Evolutionary conservation across 2,888 invertebrate genomes (phyloP), one percentile per base, ranked within the genome.

Genomic region (Argyra leucocephala): DNA sequence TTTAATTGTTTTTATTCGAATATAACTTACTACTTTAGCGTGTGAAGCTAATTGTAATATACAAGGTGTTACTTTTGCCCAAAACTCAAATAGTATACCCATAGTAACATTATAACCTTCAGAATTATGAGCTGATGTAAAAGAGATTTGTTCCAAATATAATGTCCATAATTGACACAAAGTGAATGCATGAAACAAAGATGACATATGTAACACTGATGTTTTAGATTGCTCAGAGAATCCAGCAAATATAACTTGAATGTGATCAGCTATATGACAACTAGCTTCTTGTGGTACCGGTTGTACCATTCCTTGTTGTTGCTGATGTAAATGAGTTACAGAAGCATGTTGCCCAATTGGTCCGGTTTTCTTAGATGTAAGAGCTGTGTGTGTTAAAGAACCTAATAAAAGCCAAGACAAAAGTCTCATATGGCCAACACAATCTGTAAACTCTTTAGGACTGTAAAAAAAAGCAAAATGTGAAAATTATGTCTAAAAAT

Each of bases 81-180:
- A 99, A 84, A 99, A 99, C 82, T 98, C 97, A 72, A 96, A 88
- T 65, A 98, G 84, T 70, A 94, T 91, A 70, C 88, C 89, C 80
- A 89, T 85, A 1, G 90, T 88, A 18, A 87, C 82, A 73, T 88
- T 84, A 74, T 89, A 88, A 18, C 87, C 84, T 74, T 92, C 92
- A 57, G 84, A 83, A 75, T 84, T 87, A 70, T 86, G 89, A 70
- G 83, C 81, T 74, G 85, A 83, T 60, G 82, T 82, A 62, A 83
- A 84, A 1, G 93, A 88, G 73, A 90, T 83, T 78, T 93, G 91
- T 80, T 99, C 98, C 76, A 98, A 86, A 81, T 99, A 99, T 71
- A 99, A 88, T 0, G 98, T 99, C 99, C 98, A 99, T 69, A 99
- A 83, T 86, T 98, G 98, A 76, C 98, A 99, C 63, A 99, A 84